phyloP scores from a whole-genome alignment of 2,113 vertebrate species.

The Dolichotis patagonum region DNA sequence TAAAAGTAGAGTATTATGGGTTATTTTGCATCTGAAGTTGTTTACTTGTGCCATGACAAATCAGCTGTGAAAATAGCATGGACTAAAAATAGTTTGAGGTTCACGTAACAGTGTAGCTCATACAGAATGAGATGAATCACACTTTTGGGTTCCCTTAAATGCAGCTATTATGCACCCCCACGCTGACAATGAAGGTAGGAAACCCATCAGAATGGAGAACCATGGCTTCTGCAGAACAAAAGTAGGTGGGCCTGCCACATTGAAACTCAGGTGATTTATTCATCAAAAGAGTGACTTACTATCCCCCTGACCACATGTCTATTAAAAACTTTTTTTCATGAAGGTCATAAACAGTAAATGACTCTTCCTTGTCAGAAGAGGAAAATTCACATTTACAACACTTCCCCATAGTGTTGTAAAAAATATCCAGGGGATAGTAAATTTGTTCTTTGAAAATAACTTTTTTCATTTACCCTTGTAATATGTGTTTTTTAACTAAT shows the following conservation, averaged over 20 bases:
- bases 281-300: background rate
- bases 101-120: background rate
- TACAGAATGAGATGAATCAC: background rate
- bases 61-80: background rate
- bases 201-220: background rate
- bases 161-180: accelerated
- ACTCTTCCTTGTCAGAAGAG: background rate
- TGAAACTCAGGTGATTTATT: background rate
- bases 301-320: background rate
- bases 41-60: background rate
- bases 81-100: background rate
- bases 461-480: background rate
- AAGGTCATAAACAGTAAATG: background rate
- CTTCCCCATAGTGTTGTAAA: background rate
- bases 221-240: background rate
- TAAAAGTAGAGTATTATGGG: background rate
- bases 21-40: background rate
- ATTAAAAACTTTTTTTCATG: background rate
- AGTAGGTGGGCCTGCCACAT: accelerated
- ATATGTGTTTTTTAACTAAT: constrained; percentile 15
- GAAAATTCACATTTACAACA: background rate
- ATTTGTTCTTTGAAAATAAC: background rate
- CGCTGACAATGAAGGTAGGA: background rate
- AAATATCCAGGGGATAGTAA: background rate
- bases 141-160: background rate